Conservation (phyloP, 1,140 invertebrate species). For the Zaprionus lachaisei region DNA sequence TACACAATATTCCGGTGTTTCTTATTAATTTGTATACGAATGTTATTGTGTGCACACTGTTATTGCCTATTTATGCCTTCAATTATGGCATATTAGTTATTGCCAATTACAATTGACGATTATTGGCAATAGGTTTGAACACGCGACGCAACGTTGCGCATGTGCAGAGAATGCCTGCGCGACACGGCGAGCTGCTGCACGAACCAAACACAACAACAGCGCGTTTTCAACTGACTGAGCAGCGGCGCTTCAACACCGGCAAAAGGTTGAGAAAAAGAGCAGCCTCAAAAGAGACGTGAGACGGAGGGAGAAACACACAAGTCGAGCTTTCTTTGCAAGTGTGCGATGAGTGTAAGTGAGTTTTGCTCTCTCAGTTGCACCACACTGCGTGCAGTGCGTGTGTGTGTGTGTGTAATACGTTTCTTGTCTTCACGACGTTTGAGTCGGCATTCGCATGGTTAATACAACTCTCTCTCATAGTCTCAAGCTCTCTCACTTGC, state of each 20-base stretch:
- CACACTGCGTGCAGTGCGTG: neutral
- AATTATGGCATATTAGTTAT: constrained; percentile 62
- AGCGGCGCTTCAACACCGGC: constrained; percentile 28
- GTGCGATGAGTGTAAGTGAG: constrained; percentile 3
- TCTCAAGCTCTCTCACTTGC: neutral
- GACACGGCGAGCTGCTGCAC: constrained; percentile 5
- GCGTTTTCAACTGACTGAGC: constrained; percentile 55
- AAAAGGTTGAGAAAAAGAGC: constrained; percentile 26
- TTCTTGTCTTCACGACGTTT: neutral
- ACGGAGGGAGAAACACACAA: constrained; percentile 2
- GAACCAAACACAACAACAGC: constrained; percentile 40
- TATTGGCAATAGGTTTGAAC: constrained; percentile 39
- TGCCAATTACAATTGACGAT: constrained; percentile 56
- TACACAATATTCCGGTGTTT: constrained; percentile 28
- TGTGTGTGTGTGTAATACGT: neutral
- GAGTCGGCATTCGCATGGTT: neutral
- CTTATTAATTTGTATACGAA: neutral
- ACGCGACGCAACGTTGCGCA: constrained; percentile 57
- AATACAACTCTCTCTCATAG: neutral
- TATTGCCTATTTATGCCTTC: constrained; percentile 8
- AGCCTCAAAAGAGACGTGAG: constrained; percentile 12
- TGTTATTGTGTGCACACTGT: constrained; percentile 13
- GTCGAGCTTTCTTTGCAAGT: constrained; percentile 17
- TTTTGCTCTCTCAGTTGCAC: neutral
- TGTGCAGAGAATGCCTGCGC: constrained; percentile 36